These are phyloP conservation scores for Pteronura brasiliensis DNA, from an alignment of 2,113 vertebrate genomes.

Conservation along the genomic window DNA sequence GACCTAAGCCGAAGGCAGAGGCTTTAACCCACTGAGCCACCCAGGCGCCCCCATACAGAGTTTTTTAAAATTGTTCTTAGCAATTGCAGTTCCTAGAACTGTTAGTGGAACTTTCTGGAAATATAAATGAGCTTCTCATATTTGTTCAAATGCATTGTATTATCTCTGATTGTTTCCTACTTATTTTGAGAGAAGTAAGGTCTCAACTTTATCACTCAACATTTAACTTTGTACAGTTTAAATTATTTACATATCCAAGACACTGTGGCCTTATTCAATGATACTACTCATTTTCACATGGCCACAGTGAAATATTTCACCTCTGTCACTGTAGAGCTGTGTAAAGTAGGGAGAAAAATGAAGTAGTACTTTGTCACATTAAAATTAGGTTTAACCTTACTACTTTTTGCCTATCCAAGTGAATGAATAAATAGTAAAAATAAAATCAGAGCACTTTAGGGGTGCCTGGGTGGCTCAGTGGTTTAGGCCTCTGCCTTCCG, in stretches of 20 bases:
- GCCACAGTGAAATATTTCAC: slow-evolving; percentile 27
- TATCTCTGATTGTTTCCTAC: background rate
- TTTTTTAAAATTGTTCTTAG: background rate
- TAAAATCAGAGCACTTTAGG: background rate
- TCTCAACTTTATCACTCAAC: background rate
- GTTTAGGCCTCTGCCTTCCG: no score
- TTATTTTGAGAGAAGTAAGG: background rate
- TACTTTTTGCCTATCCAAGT: slow-evolving; percentile 48
- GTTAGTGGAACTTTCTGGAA: background rate
- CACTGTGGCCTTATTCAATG: background rate
- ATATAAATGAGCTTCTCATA: background rate
- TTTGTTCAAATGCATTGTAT: background rate
- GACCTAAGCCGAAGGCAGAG: no score
- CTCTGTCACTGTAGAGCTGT: slow-evolving; percentile 50
- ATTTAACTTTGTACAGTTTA: background rate
- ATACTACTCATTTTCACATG: slow-evolving; percentile 5
- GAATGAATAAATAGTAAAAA: slow-evolving; percentile 12
- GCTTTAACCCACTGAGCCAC: no score
- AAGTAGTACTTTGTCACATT: background rate
- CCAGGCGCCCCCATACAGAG: background rate
- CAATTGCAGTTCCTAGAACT: background rate
- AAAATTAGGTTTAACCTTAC: slow-evolving; percentile 48
- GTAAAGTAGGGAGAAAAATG: background rate
- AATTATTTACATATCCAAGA: background rate
- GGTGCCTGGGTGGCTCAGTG: no score